Conservation (phyloP, 2,888 invertebrate species). For the Encarsia formosa region DNA sequence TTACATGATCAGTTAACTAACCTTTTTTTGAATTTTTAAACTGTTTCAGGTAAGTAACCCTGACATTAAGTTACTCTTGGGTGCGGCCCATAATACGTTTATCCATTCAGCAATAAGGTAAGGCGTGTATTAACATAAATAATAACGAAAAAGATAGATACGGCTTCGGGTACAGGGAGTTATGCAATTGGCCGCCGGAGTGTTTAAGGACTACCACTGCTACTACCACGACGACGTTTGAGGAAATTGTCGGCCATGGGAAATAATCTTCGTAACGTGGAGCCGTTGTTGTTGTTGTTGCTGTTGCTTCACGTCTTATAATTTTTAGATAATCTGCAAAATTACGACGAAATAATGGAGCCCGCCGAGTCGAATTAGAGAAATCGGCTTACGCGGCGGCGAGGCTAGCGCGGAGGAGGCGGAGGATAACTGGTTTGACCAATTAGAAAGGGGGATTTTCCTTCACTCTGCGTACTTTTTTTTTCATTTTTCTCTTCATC, state of each 20-base stretch:
- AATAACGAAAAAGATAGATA: not conserved
- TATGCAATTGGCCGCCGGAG: constrained; percentile 6
- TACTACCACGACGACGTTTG: too few species aligned
- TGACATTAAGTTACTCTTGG: constrained; percentile 15
- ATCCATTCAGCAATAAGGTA: constrained; percentile 1
- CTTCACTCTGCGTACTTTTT: not conserved
- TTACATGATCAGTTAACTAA: too few species aligned
- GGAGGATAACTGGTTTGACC: constrained; percentile 16
- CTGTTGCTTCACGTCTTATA: constrained; percentile 8
- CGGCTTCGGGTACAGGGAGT: not conserved
- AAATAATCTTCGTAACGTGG: constrained; percentile 8
- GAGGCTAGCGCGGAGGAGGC: not conserved
- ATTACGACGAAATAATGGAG: constrained; percentile 17
- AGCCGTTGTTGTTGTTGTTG: not conserved
- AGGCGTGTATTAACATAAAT: constrained; percentile 2
- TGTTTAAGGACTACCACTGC: too few species aligned
- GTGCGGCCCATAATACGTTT: constrained; percentile 16
- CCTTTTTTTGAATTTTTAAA: too few species aligned
- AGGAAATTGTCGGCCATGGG: constrained; percentile 7
- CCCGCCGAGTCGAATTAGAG: constrained; percentile 5
- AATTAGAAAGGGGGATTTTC: constrained; percentile 1
- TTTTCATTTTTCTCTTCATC: not conserved
- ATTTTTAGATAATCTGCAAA: constrained; percentile 23
- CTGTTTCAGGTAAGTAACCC: constrained; percentile 21
- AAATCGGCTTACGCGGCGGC: constrained; percentile 14